These are phyloP conservation scores for Lycocorax pyrrhopterus DNA, from an alignment of 2,113 vertebrate species.

Conservation along the genomic window DNA sequence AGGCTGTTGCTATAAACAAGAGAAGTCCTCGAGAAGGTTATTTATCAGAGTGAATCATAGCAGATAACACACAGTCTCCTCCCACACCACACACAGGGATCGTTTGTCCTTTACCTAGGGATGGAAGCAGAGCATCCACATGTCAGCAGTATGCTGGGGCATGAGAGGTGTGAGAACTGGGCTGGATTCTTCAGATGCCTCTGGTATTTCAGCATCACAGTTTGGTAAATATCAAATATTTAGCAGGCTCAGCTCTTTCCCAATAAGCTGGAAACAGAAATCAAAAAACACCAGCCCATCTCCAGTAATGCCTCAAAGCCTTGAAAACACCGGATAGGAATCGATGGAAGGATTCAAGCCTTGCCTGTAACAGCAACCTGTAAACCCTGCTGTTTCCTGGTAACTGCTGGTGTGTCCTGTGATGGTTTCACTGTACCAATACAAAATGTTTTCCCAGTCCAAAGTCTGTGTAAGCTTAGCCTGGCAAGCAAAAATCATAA, in stretches of 20 bases:
- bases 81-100: conserved; percentile 15
- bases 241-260: neutral
- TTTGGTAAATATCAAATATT: neutral
- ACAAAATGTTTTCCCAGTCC: neutral
- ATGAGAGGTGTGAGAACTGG: neutral
- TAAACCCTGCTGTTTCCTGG: neutral
- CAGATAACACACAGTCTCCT: conserved; percentile 39
- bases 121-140: neutral
- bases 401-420: neutral
- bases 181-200: neutral
- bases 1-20: conserved; percentile 27
- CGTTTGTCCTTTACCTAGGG: neutral
- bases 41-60: conserved; percentile 48
- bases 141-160: neutral
- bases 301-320: neutral
- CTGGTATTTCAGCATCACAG: neutral
- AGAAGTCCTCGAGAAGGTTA: neutral
- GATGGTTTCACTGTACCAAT: neutral
- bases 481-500: neutral
- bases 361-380: neutral
- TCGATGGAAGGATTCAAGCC: neutral
- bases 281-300: neutral
- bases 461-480: neutral
- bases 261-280: neutral
- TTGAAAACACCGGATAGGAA: neutral